These are phyloP conservation scores for Lysandra bellargus DNA, from an alignment of 2,888 invertebrate species.

Conservation along the genomic window DNA sequence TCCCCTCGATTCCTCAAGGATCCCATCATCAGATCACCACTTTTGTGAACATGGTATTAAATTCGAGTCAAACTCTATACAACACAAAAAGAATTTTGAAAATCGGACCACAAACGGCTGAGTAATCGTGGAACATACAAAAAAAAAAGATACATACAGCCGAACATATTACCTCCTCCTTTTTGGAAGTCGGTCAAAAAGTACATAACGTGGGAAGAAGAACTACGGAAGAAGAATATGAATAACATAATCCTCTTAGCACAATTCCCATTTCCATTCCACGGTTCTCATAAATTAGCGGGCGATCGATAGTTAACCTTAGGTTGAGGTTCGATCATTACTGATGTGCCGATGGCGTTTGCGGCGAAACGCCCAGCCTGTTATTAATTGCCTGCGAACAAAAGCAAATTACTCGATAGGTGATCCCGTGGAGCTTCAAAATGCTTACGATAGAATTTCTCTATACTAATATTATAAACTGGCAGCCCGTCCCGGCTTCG, in stretches of 20 bases:
- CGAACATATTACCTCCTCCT: no score
- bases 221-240: not conserved
- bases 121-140: no score
- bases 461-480: not conserved
- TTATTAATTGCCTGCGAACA: conserved; percentile 80
- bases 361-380: conserved; percentile 74
- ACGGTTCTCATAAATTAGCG: conserved; percentile 4
- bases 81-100: no score
- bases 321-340: conserved; percentile 69
- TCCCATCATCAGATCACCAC: no score
- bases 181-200: no score
- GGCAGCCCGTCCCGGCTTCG: no score
- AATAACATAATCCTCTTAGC: not conserved
- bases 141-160: no score
- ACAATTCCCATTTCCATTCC: conserved; percentile 4
- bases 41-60: no score
- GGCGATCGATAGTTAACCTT: conserved; percentile 35
- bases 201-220: not conserved
- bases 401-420: conserved; percentile 79
- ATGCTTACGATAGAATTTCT: not conserved
- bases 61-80: no score
- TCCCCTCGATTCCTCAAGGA: no score
- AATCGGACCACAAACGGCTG: no score
- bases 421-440: conserved; percentile 62
- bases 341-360: conserved; percentile 72